Evolutionary conservation across 2,888 invertebrate genomes (phyloP).

Genomic region (Augiades crinisus): DNA sequence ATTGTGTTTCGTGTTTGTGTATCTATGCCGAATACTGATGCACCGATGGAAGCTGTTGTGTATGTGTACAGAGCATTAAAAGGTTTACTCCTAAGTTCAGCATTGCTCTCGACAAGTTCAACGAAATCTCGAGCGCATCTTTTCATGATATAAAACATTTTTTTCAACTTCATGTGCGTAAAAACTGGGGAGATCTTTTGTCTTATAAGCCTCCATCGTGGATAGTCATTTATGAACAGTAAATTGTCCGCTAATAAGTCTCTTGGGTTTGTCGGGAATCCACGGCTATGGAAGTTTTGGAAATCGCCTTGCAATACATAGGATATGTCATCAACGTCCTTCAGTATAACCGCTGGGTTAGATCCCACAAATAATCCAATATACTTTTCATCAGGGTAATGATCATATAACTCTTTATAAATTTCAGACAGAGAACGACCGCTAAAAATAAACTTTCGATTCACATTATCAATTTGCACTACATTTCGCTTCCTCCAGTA

Average conservation of each 20-base stretch:
- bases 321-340: conserved; percentile 49
- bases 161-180: no score
- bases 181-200: no score
- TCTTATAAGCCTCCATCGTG: no score
- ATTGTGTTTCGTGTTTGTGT: conserved; percentile 50
- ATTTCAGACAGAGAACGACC: conserved; percentile 50
- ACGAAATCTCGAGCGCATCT: no score
- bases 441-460: conserved; percentile 46
- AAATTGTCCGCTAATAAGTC: no score
- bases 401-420: conserved; percentile 49
- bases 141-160: no score
- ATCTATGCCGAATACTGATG: conserved; percentile 67
- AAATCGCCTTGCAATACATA: conserved; percentile 51
- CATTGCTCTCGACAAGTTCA: no score
- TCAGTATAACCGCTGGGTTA: conserved; percentile 47
- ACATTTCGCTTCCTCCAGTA: conserved; percentile 57
- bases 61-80: no score
- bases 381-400: conserved; percentile 38
- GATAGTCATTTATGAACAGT: no score
- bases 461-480: conserved; percentile 39
- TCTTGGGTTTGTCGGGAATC: conserved; percentile 44
- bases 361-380: conserved; percentile 47
- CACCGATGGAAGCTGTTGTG: no score
- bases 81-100: conserved; percentile 40
- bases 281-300: conserved; percentile 53